Percentiles rank a stretch among this genome's conserved stretches.
Conservation (phyloP, 2,888 invertebrate genomes). For the Lampropteryx suffumata region DNA sequence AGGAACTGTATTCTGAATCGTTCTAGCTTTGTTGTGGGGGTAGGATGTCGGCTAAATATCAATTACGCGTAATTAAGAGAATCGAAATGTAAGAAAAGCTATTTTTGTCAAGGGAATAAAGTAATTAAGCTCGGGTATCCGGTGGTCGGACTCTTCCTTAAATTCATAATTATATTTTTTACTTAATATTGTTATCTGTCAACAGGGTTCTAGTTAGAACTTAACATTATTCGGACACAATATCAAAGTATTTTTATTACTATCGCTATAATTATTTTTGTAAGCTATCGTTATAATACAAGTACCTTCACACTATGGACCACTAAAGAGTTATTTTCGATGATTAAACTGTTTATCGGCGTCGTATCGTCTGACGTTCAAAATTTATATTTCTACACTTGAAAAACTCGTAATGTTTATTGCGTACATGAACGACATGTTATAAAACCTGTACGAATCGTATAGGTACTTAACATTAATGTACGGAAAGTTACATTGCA, state of each 20-base stretch:
- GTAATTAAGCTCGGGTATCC: constrained; percentile 67
- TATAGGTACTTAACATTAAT: too few relatives aligned
- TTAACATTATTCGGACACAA: background rate
- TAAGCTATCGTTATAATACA: constrained; percentile 35
- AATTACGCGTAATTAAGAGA: constrained; percentile 69
- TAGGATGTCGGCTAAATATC: constrained; percentile 69
- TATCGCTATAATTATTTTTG: constrained; percentile 45
- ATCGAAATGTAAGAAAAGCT: constrained; percentile 68
- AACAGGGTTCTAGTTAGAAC: too few relatives aligned
- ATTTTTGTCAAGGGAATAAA: constrained; percentile 77
- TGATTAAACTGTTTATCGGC: constrained; percentile 20
- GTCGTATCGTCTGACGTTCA: constrained; percentile 26
- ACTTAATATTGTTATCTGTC: too few relatives aligned
- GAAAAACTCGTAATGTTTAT: background rate
- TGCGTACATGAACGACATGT: too few relatives aligned
- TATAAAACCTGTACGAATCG: too few relatives aligned
- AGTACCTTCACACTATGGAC: constrained; percentile 36
- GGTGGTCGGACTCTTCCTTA: constrained; percentile 64
- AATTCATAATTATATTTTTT: constrained; percentile 25
- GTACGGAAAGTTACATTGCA: too few relatives aligned
- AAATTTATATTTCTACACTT: constrained; percentile 39
- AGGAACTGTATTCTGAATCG: constrained; percentile 20
- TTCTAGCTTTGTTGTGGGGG: constrained; percentile 38
- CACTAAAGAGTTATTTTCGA: constrained; percentile 42
- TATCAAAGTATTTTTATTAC: constrained; percentile 35